These are phyloP conservation scores for Eretmocerus hayati DNA, from an alignment of 2,888 invertebrate species.

Conservation along the genomic window DNA sequence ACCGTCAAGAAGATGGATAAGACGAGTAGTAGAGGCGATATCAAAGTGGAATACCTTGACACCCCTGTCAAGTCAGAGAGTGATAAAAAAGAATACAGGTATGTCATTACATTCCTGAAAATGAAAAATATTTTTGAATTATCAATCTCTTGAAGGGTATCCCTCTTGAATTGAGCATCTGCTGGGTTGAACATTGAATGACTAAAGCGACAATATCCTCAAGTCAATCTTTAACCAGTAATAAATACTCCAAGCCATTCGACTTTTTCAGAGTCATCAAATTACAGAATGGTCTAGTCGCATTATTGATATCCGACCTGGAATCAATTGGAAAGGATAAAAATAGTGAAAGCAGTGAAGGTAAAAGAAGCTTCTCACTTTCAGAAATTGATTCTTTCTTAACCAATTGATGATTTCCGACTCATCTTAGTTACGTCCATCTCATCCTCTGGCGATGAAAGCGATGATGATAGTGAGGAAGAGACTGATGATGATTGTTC, in stretches of 20 bases:
- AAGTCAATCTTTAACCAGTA: too few relatives aligned
- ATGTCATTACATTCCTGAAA: conserved; percentile 3
- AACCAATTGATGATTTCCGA: too few relatives aligned
- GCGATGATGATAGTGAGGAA: conserved; percentile 22
- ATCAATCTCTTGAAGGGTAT: not conserved
- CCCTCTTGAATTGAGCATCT: not conserved
- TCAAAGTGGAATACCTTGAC: conserved; percentile 35
- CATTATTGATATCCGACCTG: conserved; percentile 64
- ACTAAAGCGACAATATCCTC: too few relatives aligned
- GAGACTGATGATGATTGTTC: conserved; percentile 31
- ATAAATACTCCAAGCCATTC: too few relatives aligned
- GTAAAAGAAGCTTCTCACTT: not conserved
- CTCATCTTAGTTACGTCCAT: not conserved
- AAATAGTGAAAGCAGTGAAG: conserved; percentile 8
- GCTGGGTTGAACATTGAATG: not conserved
- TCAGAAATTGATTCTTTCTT: not conserved
- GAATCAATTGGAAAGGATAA: conserved; percentile 13
- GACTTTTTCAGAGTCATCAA: conserved; percentile 55
- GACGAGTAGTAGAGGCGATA: not conserved
- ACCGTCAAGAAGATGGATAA: not conserved
- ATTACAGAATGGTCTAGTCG: conserved; percentile 65
- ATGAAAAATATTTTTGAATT: not conserved
- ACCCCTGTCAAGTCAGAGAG: conserved; percentile 66
- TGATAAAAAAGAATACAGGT: conserved; percentile 76
- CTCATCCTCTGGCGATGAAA: conserved; percentile 5